Evolutionary conservation across 2,888 invertebrate species (phyloP), one percentile per base, ranked within the genome.

Genomic region (Platypus cylindrus): DNA sequence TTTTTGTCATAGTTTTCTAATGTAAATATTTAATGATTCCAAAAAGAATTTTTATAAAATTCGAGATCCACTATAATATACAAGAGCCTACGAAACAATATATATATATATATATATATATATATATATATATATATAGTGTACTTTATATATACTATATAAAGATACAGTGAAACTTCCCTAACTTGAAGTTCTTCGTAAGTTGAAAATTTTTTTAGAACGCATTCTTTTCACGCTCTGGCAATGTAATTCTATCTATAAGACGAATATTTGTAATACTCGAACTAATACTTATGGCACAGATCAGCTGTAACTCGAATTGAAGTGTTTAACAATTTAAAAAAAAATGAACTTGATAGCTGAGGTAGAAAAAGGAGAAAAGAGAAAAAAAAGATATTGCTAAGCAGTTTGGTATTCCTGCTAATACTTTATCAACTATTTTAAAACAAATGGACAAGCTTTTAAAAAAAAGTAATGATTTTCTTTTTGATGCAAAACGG

Each of bases 341-440:
- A 9, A 17, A 17, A 30, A 30, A 30, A 18, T 17, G n/a, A 30
- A 30, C 8, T 12, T 30, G 16, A 30, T 30, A 30, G 18, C 16
- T 18, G 30, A 30, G 11, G 31, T 30, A 18, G 31, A 30, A 30
- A 30, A 14, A n/a, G 31, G 31, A 5, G 5, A 5, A 26, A 26
- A 5, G 5, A 5, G n/a, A 26, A 26, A 30, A 30, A 4, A 30
- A 30, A 17, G 31, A 30, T 30, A 18, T 30, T 18, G 31, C 31
- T 30, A 14, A 9, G 17, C 16, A 30, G 31, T 30, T 18, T 18
- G 31, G 31, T 9, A 17, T 30, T 30, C 14, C 31, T 17, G 17
- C 31, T 18, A 30, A 14, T 30, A 30, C 18, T 5, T 4, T 30
- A 11, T 26, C 26, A 8, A 26, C 22, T n/a, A 18, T 18, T 30